Conservation (phyloP, 64 coral and sea anemone genomes). For the Montipora capricornis region DNA sequence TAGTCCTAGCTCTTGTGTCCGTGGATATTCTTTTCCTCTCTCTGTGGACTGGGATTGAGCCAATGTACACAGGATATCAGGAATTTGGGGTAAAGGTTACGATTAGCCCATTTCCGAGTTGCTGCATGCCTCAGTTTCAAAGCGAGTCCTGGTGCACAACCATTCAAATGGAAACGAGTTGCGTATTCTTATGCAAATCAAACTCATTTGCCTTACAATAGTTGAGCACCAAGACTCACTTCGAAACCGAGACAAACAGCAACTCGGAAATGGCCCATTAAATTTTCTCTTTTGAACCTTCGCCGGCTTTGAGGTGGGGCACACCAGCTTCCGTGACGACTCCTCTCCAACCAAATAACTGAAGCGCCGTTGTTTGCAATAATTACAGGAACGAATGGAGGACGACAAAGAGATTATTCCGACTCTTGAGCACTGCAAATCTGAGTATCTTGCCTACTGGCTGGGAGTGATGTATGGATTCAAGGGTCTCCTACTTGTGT, state of each 20-base stretch:
- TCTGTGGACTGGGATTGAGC: slow-evolving; percentile 52
- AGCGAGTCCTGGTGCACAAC: too few relatives aligned
- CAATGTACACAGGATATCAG: slow-evolving; percentile 36
- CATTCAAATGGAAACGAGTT: too few relatives aligned
- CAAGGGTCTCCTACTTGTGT: slow-evolving; percentile 75
- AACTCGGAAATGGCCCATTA: too few relatives aligned
- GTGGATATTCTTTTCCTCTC: slow-evolving; percentile 25
- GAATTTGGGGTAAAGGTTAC: neutral
- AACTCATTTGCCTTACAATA: too few relatives aligned
- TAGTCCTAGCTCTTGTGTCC: slow-evolving; percentile 1
- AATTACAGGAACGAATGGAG: slow-evolving; percentile 44
- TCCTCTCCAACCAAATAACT: neutral
- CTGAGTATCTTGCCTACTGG: slow-evolving; percentile 63
- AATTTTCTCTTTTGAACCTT: neutral
- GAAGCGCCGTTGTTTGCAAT: neutral
- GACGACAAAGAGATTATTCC: slow-evolving; percentile 76
- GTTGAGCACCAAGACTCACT: too few relatives aligned
- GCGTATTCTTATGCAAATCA: too few relatives aligned
- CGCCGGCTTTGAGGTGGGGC: neutral
- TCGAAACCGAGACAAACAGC: too few relatives aligned
- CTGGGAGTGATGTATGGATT: slow-evolving; percentile 71
- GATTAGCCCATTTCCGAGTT: too few relatives aligned
- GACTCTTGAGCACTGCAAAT: slow-evolving; percentile 59
- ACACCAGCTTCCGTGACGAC: too few relatives aligned
- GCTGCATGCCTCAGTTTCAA: too few relatives aligned